These are phyloP conservation scores for Octonoba sinensis DNA, from an alignment of 2,888 invertebrate species.

Conservation along the genomic window DNA sequence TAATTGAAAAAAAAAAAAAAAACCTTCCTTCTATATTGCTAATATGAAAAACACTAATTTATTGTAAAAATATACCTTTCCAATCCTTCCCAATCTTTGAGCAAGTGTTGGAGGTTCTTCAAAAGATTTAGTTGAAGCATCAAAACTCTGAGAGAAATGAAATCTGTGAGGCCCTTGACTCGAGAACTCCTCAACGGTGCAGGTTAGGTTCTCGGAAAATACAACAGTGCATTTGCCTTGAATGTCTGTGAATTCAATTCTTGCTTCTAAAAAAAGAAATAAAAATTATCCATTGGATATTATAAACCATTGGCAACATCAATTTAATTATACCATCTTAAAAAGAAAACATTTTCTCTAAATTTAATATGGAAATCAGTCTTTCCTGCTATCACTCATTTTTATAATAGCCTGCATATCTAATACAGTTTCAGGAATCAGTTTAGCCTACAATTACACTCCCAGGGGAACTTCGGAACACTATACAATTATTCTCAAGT, in stretches of 20 bases:
- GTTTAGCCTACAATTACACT: too few relatives aligned
- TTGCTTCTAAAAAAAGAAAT: constrained; percentile 71
- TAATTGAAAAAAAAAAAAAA: background rate
- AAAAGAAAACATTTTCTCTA: too few relatives aligned
- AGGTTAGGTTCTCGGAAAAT: constrained; percentile 77
- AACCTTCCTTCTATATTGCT: too few relatives aligned
- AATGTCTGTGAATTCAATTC: constrained; percentile 77
- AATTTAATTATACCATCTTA: background rate
- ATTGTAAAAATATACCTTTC: constrained; percentile 72
- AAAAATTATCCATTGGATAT: background rate
- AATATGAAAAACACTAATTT: too few relatives aligned
- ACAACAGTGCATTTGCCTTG: constrained; percentile 80
- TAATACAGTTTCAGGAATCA: too few relatives aligned
- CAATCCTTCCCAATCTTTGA: constrained; percentile 75
- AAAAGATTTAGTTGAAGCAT: constrained; percentile 75
- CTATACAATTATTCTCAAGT: too few relatives aligned
- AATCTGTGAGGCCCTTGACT: constrained; percentile 79
- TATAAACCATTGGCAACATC: background rate
- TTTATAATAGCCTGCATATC: too few relatives aligned
- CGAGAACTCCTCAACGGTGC: constrained; percentile 76
- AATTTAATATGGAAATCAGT: too few relatives aligned
- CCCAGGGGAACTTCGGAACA: too few relatives aligned
- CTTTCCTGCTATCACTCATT: too few relatives aligned
- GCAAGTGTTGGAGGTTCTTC: constrained; percentile 78
- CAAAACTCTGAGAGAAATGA: constrained; percentile 79